Base-by-base conservation (phyloP, 2,113 vertebrate genomes). In the Rhynchomys soricoides region DNA sequence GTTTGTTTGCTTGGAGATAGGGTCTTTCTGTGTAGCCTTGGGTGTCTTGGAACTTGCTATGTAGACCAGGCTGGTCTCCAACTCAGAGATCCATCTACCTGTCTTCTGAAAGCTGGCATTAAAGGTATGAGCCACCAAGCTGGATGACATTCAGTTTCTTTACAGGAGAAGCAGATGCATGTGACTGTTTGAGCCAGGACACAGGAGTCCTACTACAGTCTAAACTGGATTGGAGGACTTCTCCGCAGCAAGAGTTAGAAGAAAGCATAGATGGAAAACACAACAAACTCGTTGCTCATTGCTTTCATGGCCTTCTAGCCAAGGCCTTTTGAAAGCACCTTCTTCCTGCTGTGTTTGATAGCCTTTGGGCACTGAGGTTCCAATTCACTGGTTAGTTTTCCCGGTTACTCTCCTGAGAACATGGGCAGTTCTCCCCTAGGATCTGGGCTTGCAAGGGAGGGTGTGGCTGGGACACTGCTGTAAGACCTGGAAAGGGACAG, bases 341-440 rank as follows among this genome's bases (percentile, higher is more conserved):
- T 93, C 31, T 79, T 96, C 57, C 88, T 83, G 57, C 37, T 81
- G 7, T 83, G 83, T 93, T 31, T 74, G 17, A 86, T 10, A 87
- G 75, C 70, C 50, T 75, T 19, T 93, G 62, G 45, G 68, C 3
- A 86, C 70, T 93, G 91, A 89, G 52, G 86, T 52, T 62, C 26
- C 50, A 31, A 83, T 93, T 95, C 70, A 92, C 78, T 96, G 81
- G 48, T 24, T 48, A 91, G 73, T 64, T 93, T 96, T 96, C 88
- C 86, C 64, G 75, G n/a, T 86, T 78, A 96, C 45, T 90, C 43
- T 87, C 86, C 40, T 40, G 22, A 95, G 52, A 71, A 93, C 48
- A 48, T 57, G 22, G 85, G 34, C 7, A 78, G 40, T 82, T 78
- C 57, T 95, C 71, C 50, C 37, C 4, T 88, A 22, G 82, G 85